Evolutionary conservation across 2,113 vertebrate genomes (phyloP).

Genomic region (Uria aalge): DNA sequence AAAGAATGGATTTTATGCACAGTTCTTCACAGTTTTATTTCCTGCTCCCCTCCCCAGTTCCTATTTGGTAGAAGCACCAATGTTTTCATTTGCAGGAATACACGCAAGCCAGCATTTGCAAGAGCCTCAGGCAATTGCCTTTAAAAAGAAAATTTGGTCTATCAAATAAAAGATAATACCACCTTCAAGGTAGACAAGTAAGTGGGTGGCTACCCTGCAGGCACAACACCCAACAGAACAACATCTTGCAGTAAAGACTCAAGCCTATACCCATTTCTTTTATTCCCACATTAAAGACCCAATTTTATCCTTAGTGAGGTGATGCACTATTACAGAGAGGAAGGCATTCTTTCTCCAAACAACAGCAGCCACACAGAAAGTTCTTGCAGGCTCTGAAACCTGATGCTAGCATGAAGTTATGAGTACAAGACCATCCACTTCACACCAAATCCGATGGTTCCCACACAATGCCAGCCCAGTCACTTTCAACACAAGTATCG

Average conservation of each 20-base stretch:
- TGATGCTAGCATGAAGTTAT: not conserved
- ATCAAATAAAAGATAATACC: not conserved
- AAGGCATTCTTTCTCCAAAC: not conserved
- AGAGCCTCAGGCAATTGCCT: not conserved
- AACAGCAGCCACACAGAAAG: not conserved
- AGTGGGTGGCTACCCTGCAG: not conserved
- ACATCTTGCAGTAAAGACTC: not conserved
- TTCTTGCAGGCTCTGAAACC: not conserved
- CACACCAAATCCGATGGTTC: not conserved
- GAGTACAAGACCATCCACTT: not conserved
- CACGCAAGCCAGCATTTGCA: not conserved
- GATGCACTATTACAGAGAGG: not conserved
- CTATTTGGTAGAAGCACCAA: not conserved
- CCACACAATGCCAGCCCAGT: not conserved
- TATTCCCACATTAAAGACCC: not conserved
- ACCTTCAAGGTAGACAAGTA: not conserved
- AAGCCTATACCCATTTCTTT: not conserved
- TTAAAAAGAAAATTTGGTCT: not conserved
- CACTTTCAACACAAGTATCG: accelerated
- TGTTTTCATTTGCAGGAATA: not conserved
- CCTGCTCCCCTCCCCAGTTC: not conserved
- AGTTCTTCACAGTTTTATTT: not conserved
- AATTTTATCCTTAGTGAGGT: not conserved
- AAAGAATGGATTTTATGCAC: not conserved
- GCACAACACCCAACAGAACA: not conserved